Evolutionary conservation across 1,140 invertebrate genomes (phyloP).

Genomic region (Cepaea nemoralis): DNA sequence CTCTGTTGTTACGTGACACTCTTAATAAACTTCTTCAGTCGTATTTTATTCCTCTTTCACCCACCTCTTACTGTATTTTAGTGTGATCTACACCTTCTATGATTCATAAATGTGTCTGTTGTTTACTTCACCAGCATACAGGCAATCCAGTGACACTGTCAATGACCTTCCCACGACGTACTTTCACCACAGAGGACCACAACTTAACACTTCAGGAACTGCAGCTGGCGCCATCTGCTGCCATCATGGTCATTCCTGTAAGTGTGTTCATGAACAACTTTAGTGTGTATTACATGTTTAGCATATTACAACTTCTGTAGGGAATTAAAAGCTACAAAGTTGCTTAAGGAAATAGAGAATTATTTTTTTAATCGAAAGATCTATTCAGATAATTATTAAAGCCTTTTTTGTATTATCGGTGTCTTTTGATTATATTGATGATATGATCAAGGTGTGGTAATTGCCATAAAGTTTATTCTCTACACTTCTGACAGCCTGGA

Average conservation of each 20-base stretch:
- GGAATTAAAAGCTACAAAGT: background rate
- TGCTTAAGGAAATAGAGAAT: too few relatives aligned
- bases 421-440: too few relatives aligned
- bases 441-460: too few relatives aligned
- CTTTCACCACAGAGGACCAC: slow-evolving; percentile 79
- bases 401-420: too few relatives aligned
- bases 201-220: slow-evolving; percentile 78
- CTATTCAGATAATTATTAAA: too few relatives aligned
- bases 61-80: background rate
- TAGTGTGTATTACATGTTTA: background rate
- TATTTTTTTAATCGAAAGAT: too few relatives aligned
- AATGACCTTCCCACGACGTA: slow-evolving; percentile 83
- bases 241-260: slow-evolving; percentile 82
- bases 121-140: slow-evolving; percentile 47
- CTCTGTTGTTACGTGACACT: too few relatives aligned
- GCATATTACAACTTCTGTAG: background rate
- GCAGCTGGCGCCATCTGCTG: slow-evolving; percentile 83
- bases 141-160: slow-evolving; percentile 78
- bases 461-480: too few relatives aligned
- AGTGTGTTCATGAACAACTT: slow-evolving; percentile 52
- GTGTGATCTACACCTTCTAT: background rate
- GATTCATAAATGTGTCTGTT: background rate
- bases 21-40: too few relatives aligned
- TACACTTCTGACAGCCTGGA: too few relatives aligned
- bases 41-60: slow-evolving; percentile 34